Conservation (phyloP, 1,140 invertebrate species). For the Coelopa frigida region DNA sequence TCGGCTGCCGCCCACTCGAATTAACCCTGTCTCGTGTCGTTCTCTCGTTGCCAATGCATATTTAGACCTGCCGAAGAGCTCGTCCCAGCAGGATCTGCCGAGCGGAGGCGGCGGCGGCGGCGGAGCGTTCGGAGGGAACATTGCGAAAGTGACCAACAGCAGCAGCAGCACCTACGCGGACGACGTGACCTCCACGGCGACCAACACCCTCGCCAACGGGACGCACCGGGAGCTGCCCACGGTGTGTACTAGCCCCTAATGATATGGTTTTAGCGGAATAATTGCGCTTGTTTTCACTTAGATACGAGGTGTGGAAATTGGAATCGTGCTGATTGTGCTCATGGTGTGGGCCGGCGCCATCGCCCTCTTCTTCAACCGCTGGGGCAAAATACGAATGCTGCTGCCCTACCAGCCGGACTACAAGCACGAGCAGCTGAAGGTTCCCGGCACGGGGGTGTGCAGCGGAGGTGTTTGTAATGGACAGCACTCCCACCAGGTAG, state of each 20-base stretch:
- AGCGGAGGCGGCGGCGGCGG: slow-evolving; percentile 48
- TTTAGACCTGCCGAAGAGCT: no score
- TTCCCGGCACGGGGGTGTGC: slow-evolving; percentile 68
- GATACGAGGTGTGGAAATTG: slow-evolving; percentile 80
- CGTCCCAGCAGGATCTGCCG: no score
- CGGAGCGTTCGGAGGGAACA: slow-evolving; percentile 44
- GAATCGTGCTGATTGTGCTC: slow-evolving; percentile 77
- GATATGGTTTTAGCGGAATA: no score
- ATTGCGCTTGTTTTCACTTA: slow-evolving; percentile 29
- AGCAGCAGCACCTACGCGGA: slow-evolving; percentile 37
- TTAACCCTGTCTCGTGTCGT: no score
- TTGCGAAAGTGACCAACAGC: no score
- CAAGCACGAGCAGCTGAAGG: slow-evolving; percentile 74
- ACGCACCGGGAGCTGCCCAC: slow-evolving; percentile 39
- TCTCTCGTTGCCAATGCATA: no score
- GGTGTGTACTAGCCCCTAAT: slow-evolving; percentile 27
- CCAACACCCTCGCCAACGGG: slow-evolving; percentile 48
- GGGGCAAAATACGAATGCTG: slow-evolving; percentile 90
- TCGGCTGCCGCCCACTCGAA: no score
- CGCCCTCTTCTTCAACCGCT: slow-evolving; percentile 81
- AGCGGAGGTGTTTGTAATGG: slow-evolving; percentile 52
- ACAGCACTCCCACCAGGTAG: slow-evolving; percentile 47
- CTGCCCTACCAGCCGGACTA: slow-evolving; percentile 86
- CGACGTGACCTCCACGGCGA: slow-evolving; percentile 38
- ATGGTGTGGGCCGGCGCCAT: slow-evolving; percentile 83